Percentiles rank a stretch among this genome's conserved stretches.
phyloP scores from a whole-genome alignment of 2,888 invertebrate genomes.

The Pseudococcus longispinus region DNA sequence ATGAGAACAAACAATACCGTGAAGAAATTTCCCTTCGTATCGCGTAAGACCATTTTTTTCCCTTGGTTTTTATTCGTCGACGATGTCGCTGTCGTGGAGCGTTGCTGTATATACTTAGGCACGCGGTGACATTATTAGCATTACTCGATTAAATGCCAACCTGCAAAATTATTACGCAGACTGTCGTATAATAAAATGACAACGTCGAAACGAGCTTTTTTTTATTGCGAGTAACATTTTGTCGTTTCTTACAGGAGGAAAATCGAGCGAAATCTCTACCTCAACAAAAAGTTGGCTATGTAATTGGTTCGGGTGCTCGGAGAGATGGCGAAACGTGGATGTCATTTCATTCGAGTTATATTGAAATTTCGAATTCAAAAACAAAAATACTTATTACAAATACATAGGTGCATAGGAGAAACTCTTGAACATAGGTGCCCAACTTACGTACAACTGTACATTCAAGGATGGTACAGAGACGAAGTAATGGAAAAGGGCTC shows the following conservation, averaged over 20 bases:
- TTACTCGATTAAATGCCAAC: constrained; percentile 31
- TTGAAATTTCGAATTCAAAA: not conserved
- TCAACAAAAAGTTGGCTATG: not conserved
- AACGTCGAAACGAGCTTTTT: not conserved
- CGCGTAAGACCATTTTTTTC: not conserved
- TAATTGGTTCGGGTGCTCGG: not conserved
- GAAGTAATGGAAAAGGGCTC: no score
- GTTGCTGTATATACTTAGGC: not conserved
- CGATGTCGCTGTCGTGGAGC: not conserved
- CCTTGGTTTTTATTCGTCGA: not conserved
- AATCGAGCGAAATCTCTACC: not conserved
- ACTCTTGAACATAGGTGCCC: no score
- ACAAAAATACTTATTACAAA: no score
- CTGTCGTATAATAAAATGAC: constrained; percentile 9
- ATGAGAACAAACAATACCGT: constrained; percentile 1
- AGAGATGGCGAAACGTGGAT: not conserved
- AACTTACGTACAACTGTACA: no score
- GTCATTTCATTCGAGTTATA: not conserved
- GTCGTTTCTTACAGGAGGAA: not conserved
- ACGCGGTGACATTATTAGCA: constrained; percentile 18
- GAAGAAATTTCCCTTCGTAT: not conserved
- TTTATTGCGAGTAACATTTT: not conserved
- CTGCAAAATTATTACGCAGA: constrained; percentile 15
- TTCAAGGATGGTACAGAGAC: no score
- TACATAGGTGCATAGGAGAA: no score